Percentiles rank a stretch among this genome's conserved stretches.
These are phyloP conservation scores for Nowickia ferox DNA, from an alignment of 2,888 invertebrate species.

Conservation along the genomic window DNA sequence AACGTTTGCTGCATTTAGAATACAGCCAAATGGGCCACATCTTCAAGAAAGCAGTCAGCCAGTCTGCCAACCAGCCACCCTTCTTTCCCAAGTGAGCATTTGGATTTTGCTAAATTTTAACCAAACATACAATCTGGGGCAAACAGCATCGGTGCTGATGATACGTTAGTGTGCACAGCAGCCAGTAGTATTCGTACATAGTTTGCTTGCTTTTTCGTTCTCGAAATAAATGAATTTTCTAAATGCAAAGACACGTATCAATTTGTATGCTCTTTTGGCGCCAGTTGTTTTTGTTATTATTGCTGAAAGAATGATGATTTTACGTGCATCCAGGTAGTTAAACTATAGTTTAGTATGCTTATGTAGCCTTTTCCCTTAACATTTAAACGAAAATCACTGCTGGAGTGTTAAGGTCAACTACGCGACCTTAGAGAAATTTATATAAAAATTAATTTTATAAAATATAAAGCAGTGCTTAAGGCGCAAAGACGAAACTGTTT, in stretches of 20 bases:
- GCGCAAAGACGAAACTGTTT: not conserved
- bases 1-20: conserved; percentile 43
- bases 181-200: not conserved
- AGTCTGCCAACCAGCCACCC: not conserved
- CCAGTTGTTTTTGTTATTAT: conserved; percentile 32
- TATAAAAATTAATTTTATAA: not conserved
- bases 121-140: conserved; percentile 35
- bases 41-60: conserved; percentile 3
- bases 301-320: conserved; percentile 34
- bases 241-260: conserved; percentile 64
- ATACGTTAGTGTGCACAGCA: conserved; percentile 44
- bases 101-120: conserved; percentile 48
- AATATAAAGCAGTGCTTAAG: conserved; percentile 1
- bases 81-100: conserved; percentile 33
- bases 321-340: conserved; percentile 65
- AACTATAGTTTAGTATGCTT: conserved; percentile 33
- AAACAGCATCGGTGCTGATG: conserved; percentile 42
- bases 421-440: not conserved
- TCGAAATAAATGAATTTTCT: conserved; percentile 42
- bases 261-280: conserved; percentile 56
- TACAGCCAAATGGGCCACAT: not conserved
- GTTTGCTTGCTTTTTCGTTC: conserved; percentile 3
- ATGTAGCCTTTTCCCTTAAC: not conserved
- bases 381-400: conserved; percentile 38
- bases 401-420: not conserved